Evolutionary conservation across 1,140 invertebrate species (phyloP).

Genomic region (Drosophila nannoptera): DNA sequence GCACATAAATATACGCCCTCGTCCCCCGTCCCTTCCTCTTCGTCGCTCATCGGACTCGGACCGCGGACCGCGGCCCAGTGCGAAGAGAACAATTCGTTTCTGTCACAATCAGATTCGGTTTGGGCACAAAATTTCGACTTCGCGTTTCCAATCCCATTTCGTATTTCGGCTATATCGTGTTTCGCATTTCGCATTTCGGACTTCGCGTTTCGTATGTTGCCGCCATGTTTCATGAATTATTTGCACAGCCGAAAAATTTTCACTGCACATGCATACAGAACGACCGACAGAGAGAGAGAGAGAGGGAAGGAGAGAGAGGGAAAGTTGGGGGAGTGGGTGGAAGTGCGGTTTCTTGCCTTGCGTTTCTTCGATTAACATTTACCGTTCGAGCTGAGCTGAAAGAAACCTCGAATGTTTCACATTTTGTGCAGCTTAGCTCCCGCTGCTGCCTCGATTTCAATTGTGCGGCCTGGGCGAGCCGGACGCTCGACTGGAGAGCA

Average conservation of each 20-base stretch:
- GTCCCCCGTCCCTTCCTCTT: not conserved
- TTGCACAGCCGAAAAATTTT: conserved; percentile 72
- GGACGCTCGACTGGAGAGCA: conserved; percentile 69
- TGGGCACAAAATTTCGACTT: conserved; percentile 69
- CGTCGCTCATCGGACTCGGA: not conserved
- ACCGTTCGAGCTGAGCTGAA: conserved; percentile 28
- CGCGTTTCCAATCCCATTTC: conserved; percentile 45
- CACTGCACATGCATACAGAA: conserved; percentile 33
- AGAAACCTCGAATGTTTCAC: conserved; percentile 52
- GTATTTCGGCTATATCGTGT: conserved; percentile 17
- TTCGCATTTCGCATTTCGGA: conserved; percentile 47
- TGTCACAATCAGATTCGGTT: conserved; percentile 77
- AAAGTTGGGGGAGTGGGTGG: too few relatives aligned
- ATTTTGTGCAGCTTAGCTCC: conserved; percentile 64
- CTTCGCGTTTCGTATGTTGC: conserved; percentile 66
- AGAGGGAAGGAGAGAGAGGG: conserved; percentile 26
- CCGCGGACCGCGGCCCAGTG: conserved; percentile 9
- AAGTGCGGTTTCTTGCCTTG: conserved; percentile 50
- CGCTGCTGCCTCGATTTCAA: conserved; percentile 72
- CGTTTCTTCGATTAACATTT: conserved; percentile 73
- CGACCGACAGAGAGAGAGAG: conserved; percentile 7
- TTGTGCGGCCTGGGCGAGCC: conserved; percentile 58
- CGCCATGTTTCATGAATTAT: conserved; percentile 76
- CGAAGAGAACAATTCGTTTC: conserved; percentile 74
- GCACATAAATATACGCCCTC: conserved; percentile 68